Percentiles rank a stretch among this genome's conserved stretches.
Conservation (phyloP, 2,113 vertebrate species). For the Hippocampus zosterae region DNA sequence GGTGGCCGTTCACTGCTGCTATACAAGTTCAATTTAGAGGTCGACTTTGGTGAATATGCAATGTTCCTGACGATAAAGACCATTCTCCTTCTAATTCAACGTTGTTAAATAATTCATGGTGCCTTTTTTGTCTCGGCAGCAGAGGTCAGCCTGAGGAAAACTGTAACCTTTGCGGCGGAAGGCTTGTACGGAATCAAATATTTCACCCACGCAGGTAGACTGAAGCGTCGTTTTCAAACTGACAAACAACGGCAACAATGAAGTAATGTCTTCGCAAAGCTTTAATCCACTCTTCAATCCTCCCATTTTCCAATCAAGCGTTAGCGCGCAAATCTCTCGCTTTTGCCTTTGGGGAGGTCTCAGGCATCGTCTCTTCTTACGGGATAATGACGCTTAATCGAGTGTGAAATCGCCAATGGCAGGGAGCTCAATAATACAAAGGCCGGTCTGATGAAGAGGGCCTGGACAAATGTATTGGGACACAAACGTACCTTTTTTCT, state of each 20-base stretch:
- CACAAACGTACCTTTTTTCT: neutral
- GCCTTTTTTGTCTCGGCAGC: neutral
- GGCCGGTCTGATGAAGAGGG: neutral
- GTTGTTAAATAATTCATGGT: neutral
- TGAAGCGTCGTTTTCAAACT: neutral
- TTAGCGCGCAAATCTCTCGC: neutral
- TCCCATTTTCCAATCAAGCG: neutral
- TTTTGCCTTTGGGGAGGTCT: neutral
- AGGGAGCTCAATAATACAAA: neutral
- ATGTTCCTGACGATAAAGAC: neutral
- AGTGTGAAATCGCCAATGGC: neutral
- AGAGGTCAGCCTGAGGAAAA: neutral
- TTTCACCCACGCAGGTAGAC: neutral
- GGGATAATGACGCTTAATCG: neutral
- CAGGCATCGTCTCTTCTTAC: neutral
- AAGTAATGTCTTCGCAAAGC: neutral
- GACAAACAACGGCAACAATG: neutral
- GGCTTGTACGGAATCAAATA: neutral
- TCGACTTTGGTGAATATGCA: neutral
- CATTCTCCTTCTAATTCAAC: neutral
- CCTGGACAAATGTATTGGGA: neutral
- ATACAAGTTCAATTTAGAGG: neutral
- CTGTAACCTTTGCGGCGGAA: neutral
- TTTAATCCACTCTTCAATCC: constrained; percentile 1
- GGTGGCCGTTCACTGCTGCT: too few relatives aligned